phyloP scores from a whole-genome alignment of 2,113 vertebrate genomes.

The Rynchops niger region DNA sequence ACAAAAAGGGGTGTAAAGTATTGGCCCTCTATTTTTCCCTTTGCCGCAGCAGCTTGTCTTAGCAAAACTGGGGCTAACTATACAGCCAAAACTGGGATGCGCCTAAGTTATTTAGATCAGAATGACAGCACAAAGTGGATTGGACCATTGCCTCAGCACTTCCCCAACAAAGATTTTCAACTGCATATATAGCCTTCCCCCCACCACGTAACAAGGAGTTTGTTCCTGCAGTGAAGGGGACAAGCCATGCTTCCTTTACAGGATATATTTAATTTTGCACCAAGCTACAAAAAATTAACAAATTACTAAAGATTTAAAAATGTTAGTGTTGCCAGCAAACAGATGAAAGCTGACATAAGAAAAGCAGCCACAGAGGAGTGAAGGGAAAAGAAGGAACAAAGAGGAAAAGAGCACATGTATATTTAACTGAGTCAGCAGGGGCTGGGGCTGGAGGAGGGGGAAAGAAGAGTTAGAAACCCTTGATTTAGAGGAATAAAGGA shows the following conservation, averaged over 20 bases:
- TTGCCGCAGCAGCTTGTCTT: background rate
- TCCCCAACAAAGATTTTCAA: background rate
- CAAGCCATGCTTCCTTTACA: background rate
- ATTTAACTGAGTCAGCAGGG: slow-evolving; percentile 12
- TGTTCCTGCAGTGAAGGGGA: background rate
- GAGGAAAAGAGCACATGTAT: background rate
- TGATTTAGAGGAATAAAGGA: slow-evolving; percentile 6
- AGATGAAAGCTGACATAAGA: slow-evolving; percentile 4
- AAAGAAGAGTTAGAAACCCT: background rate
- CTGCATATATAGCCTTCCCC: background rate
- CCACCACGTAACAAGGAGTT: background rate
- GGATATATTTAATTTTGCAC: background rate
- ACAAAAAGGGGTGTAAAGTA: background rate
- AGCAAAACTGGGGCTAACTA: background rate
- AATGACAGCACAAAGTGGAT: background rate
- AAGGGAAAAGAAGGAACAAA: slow-evolving; percentile 9
- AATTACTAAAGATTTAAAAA: background rate
- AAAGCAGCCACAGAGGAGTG: background rate
- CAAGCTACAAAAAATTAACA: background rate
- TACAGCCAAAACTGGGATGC: background rate
- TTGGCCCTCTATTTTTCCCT: background rate
- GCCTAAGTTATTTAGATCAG: background rate
- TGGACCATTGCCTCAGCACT: background rate
- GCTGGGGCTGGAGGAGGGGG: background rate
- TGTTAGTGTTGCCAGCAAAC: background rate